Conservation (phyloP, 2,888 invertebrate genomes). For the Himalopsyche kuldschensis region DNA sequence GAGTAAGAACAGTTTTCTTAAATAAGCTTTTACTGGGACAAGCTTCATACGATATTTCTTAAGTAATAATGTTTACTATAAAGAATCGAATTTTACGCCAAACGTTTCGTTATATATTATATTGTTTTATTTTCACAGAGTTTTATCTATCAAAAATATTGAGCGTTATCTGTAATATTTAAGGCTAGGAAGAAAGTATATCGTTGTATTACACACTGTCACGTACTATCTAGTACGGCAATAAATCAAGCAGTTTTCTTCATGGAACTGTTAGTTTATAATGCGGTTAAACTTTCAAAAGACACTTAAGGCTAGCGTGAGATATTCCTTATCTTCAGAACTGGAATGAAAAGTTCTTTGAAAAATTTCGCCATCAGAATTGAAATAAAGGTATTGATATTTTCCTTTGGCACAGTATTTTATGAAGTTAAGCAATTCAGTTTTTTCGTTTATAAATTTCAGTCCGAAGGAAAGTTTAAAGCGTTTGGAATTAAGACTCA, state of each 20-base stretch:
- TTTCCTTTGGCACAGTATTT: not conserved
- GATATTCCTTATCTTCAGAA: not conserved
- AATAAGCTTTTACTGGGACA: too few species aligned
- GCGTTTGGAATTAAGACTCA: too few species aligned
- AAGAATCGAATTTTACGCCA: too few species aligned
- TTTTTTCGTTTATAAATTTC: not conserved
- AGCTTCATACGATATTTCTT: too few species aligned
- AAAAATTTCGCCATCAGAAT: not conserved
- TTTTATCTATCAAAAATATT: slow-evolving; percentile 13
- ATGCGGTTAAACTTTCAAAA: slow-evolving; percentile 25
- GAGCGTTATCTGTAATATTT: slow-evolving; percentile 15
- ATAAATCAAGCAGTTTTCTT: slow-evolving; percentile 29
- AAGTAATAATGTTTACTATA: not conserved
- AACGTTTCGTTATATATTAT: not conserved
- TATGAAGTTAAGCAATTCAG: not conserved
- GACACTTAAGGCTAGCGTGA: not conserved
- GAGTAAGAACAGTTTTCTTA: too few species aligned
- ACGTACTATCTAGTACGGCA: slow-evolving; percentile 11
- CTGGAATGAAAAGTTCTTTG: not conserved
- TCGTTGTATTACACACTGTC: slow-evolving; percentile 15
- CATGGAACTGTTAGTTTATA: slow-evolving; percentile 29
- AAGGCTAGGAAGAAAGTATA: not conserved
- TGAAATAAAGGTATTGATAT: not conserved
- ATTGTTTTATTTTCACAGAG: not conserved
- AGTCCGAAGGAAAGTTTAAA: not conserved